Conservation (phyloP, 1,140 invertebrate genomes). For the Drosophila orosa region DNA sequence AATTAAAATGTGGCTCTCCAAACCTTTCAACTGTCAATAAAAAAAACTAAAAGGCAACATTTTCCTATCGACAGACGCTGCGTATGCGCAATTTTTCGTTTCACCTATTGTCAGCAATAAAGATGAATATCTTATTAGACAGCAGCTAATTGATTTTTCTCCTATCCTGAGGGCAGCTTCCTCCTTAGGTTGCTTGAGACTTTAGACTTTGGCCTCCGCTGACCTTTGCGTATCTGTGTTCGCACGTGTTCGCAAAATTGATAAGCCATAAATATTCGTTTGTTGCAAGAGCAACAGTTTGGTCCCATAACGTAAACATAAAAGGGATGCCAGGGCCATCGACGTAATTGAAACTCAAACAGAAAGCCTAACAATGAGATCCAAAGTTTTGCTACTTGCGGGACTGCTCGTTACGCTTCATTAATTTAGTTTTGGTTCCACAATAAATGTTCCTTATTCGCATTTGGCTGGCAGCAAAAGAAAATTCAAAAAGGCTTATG, state of each 20-base stretch:
- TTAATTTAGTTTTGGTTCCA: constrained; percentile 72
- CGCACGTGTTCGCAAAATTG: constrained; percentile 64
- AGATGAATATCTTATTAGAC: constrained; percentile 41
- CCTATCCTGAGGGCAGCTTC: constrained; percentile 2
- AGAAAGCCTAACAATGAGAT: constrained; percentile 44
- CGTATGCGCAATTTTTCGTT: constrained; percentile 64
- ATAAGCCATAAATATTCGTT: constrained; percentile 75
- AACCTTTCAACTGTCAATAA: constrained; percentile 49
- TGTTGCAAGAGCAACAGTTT: constrained; percentile 65
- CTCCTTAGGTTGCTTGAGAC: constrained; percentile 6
- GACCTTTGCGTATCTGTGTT: constrained; percentile 30
- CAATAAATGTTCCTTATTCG: constrained; percentile 38
- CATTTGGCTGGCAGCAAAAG: constrained; percentile 22
- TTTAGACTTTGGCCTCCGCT: constrained; percentile 21
- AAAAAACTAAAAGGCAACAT: constrained; percentile 32
- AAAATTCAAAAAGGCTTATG: constrained; percentile 54
- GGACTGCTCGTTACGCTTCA: constrained; percentile 68
- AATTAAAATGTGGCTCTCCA: constrained; percentile 69
- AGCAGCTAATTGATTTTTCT: constrained; percentile 70
- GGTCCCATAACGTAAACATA: constrained; percentile 42
- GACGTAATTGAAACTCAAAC: constrained; percentile 55
- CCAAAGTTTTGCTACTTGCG: constrained; percentile 50
- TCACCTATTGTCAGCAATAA: constrained; percentile 50
- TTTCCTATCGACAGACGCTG: constrained; percentile 23
- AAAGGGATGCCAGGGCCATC: constrained; percentile 44